These are phyloP conservation scores for Papilio machaon DNA, from an alignment of 1,140 invertebrate species.

Conservation along the genomic window DNA sequence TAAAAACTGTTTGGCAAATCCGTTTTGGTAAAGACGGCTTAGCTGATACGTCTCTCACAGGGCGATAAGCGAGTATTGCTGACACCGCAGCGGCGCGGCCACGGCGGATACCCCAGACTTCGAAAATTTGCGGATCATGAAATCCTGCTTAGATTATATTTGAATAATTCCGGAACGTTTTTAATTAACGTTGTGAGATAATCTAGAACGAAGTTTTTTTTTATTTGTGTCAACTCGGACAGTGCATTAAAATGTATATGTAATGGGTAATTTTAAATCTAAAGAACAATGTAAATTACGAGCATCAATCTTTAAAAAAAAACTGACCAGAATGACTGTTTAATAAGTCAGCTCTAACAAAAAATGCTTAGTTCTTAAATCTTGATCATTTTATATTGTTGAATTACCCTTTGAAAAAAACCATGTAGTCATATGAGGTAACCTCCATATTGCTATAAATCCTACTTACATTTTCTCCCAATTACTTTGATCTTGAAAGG, in stretches of 20 bases:
- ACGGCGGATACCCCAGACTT: not conserved
- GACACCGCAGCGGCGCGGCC: not conserved
- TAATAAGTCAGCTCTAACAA: no score
- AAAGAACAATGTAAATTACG: no score
- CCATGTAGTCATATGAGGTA: not conserved
- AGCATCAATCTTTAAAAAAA: no score
- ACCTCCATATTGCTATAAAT: not conserved
- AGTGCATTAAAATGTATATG: no score
- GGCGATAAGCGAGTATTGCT: not conserved
- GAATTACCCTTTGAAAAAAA: not conserved
- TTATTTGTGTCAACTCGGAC: no score
- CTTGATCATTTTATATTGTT: not conserved
- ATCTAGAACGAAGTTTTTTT: no score
- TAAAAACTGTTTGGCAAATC: slow-evolving; percentile 4
- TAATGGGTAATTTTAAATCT: no score
- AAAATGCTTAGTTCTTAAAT: not conserved
- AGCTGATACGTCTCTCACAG: not conserved
- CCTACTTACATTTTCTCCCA: not conserved
- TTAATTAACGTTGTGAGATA: not conserved
- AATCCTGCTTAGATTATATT: not conserved
- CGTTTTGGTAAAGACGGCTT: not conserved
- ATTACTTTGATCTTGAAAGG: not conserved
- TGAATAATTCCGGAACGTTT: not conserved
- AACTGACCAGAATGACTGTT: no score
- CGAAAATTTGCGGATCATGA: not conserved